A percentile compares a stretch with the other conserved stretches of the same genome.
Evolutionary conservation across 1,140 invertebrate species (phyloP).

Genomic region (Polypedilum pembai): DNA sequence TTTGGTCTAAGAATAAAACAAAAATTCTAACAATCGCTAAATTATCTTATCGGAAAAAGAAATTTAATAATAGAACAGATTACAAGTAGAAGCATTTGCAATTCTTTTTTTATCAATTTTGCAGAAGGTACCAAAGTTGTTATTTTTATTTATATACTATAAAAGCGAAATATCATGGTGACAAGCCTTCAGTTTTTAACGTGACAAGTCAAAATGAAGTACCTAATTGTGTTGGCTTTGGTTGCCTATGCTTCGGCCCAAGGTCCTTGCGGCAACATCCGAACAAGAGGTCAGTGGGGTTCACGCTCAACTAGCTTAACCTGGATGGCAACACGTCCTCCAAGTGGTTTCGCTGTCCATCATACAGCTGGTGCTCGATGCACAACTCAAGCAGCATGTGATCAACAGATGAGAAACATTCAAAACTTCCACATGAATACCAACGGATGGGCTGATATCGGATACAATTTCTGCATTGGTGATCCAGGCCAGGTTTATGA

Average conservation of each 20-base stretch:
- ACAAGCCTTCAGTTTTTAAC: neutral
- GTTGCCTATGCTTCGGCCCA: neutral
- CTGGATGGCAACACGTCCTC: conserved; percentile 46
- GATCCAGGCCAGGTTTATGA: conserved; percentile 51
- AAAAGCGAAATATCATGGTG: neutral
- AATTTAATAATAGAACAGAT: neutral
- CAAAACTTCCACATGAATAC: conserved; percentile 53
- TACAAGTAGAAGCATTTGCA: neutral
- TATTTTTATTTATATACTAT: neutral
- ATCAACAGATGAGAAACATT: conserved; percentile 43
- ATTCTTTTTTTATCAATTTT: neutral
- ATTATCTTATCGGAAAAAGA: neutral
- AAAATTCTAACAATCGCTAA: no score
- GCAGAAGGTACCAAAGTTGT: neutral
- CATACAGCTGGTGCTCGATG: conserved; percentile 52
- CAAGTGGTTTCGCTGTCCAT: conserved; percentile 62
- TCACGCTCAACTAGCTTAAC: conserved; percentile 46
- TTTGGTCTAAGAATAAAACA: no score
- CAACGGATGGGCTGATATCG: conserved; percentile 50
- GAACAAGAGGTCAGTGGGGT: conserved; percentile 49
- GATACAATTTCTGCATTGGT: conserved; percentile 54
- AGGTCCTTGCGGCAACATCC: conserved; percentile 31
- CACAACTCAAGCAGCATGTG: conserved; percentile 43
- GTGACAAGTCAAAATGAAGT: neutral
- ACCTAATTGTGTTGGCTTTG: neutral